Evolutionary conservation across 2,113 vertebrate genomes (phyloP).

Genomic region (Stictonetta naevosa): DNA sequence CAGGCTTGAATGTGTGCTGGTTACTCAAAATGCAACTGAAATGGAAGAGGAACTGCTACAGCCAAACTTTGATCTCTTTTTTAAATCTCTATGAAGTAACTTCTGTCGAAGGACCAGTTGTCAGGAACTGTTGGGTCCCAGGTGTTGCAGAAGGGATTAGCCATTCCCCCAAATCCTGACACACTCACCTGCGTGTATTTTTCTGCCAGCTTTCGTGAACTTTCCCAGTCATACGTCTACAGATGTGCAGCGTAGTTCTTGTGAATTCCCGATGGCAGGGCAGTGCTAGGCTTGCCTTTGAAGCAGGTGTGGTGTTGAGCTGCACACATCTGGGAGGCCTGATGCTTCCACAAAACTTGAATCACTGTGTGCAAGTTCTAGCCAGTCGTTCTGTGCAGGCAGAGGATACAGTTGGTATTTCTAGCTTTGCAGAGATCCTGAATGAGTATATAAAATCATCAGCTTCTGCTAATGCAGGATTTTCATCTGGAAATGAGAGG

Average conservation of each 20-base stretch:
- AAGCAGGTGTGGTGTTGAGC: neutral
- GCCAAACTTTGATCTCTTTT: neutral
- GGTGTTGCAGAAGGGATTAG: neutral
- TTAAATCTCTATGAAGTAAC: neutral
- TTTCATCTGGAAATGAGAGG: neutral
- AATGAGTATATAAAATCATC: neutral
- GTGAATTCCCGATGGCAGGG: neutral
- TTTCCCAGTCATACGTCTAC: neutral
- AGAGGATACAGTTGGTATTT: neutral
- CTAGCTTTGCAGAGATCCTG: neutral
- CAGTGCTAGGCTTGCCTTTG: neutral
- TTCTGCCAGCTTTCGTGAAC: neutral
- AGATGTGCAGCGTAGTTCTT: neutral
- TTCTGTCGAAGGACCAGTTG: neutral
- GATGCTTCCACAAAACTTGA: neutral
- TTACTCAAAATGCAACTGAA: neutral
- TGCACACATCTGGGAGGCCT: neutral
- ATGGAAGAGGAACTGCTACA: neutral
- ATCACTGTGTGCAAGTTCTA: neutral
- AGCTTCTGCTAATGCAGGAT: neutral
- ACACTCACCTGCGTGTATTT: neutral
- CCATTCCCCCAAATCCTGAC: neutral
- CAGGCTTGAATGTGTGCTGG: neutral
- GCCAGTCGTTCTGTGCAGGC: neutral
- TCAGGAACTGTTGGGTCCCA: neutral